Conservation (phyloP, 30 jellyfish, hydroid and myxozoan genomes). For the Pseudorhiza aurosa region DNA sequence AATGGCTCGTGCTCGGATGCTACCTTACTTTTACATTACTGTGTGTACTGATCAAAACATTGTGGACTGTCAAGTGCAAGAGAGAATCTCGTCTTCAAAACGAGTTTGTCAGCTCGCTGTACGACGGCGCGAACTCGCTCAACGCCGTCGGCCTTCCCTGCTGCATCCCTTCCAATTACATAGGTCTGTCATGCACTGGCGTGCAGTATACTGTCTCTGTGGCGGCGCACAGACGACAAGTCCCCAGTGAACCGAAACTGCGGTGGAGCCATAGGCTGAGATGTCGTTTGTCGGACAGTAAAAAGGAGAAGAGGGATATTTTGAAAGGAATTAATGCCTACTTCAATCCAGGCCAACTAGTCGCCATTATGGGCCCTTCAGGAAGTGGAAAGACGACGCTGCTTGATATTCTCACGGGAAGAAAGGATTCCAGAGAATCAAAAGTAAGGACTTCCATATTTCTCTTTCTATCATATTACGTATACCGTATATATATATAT, state of each 20-base stretch:
- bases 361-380: slow-evolving; percentile 96
- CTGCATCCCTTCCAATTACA: slow-evolving; percentile 68
- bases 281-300: not conserved
- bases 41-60: slow-evolving; percentile 31
- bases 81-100: slow-evolving; percentile 48
- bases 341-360: slow-evolving; percentile 95
- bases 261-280: not conserved
- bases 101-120: slow-evolving; percentile 47
- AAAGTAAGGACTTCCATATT: too few relatives aligned
- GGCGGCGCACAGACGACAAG: slow-evolving; percentile 6
- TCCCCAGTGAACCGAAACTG: not conserved
- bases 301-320: not conserved
- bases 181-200: slow-evolving; percentile 72
- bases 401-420: slow-evolving; percentile 84
- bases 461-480: too few relatives aligned
- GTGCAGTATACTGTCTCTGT: slow-evolving; percentile 39
- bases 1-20: slow-evolving; percentile 17
- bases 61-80: slow-evolving; percentile 51
- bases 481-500: too few relatives aligned
- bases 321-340: slow-evolving; percentile 74
- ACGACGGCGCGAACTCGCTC: slow-evolving; percentile 8
- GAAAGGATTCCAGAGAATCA: slow-evolving; percentile 52
- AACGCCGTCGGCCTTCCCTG: slow-evolving; percentile 66
- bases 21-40: slow-evolving; percentile 15
- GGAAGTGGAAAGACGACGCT: slow-evolving; percentile 95